Evolutionary conservation across 2,797 vertebrate genomes (phyloP).

Genomic region (Cheirogaleus major): DNA sequence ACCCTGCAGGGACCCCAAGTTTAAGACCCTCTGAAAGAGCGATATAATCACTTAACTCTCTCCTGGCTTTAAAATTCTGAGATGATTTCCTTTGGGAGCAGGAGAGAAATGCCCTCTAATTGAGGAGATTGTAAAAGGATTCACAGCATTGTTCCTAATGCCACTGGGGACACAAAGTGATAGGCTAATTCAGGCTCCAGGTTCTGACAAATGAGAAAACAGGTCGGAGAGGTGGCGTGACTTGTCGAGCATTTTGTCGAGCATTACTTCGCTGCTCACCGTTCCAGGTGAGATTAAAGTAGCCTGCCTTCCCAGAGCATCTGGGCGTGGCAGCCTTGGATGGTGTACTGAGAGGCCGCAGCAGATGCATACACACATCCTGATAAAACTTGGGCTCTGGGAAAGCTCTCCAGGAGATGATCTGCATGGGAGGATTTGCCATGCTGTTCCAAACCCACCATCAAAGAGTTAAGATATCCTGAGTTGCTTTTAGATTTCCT

Average conservation of each 20-base stretch:
- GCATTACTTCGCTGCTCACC: background rate
- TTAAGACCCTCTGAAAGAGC: background rate
- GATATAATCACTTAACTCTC: background rate
- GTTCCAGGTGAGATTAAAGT: background rate
- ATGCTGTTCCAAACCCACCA: background rate
- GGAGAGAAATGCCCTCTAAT: constrained; percentile 27
- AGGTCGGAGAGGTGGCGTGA: background rate
- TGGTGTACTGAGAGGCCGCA: no score
- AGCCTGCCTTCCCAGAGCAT: background rate
- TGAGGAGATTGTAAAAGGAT: constrained; percentile 4
- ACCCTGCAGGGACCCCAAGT: background rate
- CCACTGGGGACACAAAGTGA: background rate
- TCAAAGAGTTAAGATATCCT: constrained; percentile 31
- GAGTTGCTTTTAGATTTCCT: constrained; percentile 52
- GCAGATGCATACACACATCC: background rate
- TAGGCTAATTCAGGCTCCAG: constrained; percentile 17
- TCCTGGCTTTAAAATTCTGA: background rate
- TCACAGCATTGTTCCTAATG: background rate
- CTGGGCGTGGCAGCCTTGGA: rapidly evolving
- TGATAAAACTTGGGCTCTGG: background rate
- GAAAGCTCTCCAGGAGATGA: background rate
- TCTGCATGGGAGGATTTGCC: background rate
- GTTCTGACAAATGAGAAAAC: constrained; percentile 46
- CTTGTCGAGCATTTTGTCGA: rapidly evolving
- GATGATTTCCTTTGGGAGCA: constrained; percentile 32